phyloP scores from a whole-genome alignment of 1,140 invertebrate genomes.

The Sinella curviseta region DNA sequence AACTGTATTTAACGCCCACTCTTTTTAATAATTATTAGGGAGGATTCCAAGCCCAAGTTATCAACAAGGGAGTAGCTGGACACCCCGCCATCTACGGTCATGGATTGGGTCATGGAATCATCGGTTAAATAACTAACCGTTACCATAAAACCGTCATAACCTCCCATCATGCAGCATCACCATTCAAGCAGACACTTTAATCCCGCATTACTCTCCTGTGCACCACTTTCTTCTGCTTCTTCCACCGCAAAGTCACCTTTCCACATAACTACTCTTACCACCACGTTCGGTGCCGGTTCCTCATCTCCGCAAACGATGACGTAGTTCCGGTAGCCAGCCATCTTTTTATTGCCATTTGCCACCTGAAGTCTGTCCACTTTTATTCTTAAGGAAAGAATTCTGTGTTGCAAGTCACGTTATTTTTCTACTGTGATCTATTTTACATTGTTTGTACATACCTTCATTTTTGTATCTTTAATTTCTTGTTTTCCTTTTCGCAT shows the following conservation, averaged over 20 bases:
- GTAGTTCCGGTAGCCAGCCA: not conserved
- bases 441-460: not conserved
- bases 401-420: not conserved
- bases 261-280: too few species aligned
- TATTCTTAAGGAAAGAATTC: too few species aligned
- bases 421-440: not conserved
- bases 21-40: too few species aligned
- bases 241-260: too few species aligned
- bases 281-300: too few species aligned
- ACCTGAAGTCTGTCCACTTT: not conserved
- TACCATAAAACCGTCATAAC: too few species aligned
- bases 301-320: too few species aligned
- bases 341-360: not conserved
- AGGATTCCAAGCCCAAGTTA: constrained; percentile 23
- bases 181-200: too few species aligned
- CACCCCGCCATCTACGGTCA: constrained; percentile 19
- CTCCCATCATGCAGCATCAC: too few species aligned
- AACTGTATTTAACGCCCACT: too few species aligned
- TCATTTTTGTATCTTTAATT: not conserved
- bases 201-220: too few species aligned
- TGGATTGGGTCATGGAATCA: not conserved
- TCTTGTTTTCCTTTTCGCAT: not conserved
- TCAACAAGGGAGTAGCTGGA: constrained; percentile 17
- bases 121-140: constrained; percentile 47
- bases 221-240: too few species aligned